Evolutionary conservation across 1,140 invertebrate species (phyloP).

Genomic region (Rhopalosiphum padi): DNA sequence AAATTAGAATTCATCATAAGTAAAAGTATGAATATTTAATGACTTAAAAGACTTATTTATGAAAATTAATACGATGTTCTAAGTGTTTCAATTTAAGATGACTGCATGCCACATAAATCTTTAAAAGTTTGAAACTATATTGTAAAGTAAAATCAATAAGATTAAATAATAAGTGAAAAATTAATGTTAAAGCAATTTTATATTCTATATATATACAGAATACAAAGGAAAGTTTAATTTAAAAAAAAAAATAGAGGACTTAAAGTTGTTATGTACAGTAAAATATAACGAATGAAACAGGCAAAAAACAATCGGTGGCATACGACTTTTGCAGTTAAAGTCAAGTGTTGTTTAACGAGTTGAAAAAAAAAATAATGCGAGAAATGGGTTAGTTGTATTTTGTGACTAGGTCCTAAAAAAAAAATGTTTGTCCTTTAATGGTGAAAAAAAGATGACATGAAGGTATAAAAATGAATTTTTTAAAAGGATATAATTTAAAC

Average conservation of each 20-base stretch:
- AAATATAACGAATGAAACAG: constrained; percentile 20
- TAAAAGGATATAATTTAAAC: background rate
- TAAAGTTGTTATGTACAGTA: background rate
- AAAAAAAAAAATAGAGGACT: background rate
- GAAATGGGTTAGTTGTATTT: constrained; percentile 35
- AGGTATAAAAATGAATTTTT: constrained; percentile 26
- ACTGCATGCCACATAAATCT: background rate
- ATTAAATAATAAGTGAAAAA: background rate
- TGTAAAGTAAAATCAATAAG: background rate
- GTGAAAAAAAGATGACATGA: background rate
- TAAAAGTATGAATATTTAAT: no score
- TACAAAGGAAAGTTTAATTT: background rate
- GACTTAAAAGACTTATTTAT: no score
- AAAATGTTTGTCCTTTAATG: constrained; percentile 22
- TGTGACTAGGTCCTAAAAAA: background rate
- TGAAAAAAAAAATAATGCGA: constrained; percentile 37
- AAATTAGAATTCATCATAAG: no score
- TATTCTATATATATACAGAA: background rate
- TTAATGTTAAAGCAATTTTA: background rate
- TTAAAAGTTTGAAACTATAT: background rate
- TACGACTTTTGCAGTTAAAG: constrained; percentile 23
- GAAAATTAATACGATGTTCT: no score
- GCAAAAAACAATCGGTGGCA: constrained; percentile 37
- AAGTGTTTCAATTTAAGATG: no score
- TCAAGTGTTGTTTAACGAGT: constrained; percentile 55